Evolutionary conservation across 2,797 vertebrate species (phyloP).

Genomic region (Clamator glandarius): DNA sequence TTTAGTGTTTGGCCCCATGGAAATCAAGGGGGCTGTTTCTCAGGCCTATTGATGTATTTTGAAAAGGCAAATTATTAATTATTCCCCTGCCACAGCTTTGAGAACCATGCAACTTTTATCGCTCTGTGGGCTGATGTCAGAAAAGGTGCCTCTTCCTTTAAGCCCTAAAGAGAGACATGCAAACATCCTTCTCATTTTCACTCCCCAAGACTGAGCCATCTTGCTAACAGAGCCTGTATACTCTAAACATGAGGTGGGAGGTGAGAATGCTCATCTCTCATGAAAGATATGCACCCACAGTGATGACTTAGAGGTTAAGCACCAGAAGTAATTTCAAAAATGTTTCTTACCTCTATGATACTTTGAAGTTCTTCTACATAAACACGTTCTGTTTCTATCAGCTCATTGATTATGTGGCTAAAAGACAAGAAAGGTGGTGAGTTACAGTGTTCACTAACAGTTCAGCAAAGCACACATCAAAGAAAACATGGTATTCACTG

Average conservation of each 20-base stretch:
- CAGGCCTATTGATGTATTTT: neutral
- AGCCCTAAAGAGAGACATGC: neutral
- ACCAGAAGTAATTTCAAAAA: neutral
- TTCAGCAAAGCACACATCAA: neutral
- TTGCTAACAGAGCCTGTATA: neutral
- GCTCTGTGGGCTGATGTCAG: neutral
- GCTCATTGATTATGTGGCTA: conserved; percentile 92
- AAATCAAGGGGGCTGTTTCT: neutral
- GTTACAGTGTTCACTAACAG: neutral
- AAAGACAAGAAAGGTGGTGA: conserved; percentile 30
- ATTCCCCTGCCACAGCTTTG: neutral
- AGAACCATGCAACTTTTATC: neutral
- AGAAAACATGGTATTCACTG: neutral
- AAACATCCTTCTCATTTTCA: neutral
- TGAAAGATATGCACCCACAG: neutral
- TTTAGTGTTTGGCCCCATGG: neutral
- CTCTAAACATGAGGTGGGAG: neutral
- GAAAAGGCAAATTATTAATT: neutral
- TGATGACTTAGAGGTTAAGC: neutral
- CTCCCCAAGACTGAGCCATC: neutral
- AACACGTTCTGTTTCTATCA: conserved; percentile 93
- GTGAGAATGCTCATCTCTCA: neutral
- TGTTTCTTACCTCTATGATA: conserved; percentile 90
- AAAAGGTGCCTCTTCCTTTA: neutral
- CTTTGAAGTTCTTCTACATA: conserved; percentile 95